Evolutionary conservation across 2,113 vertebrate genomes (phyloP), one percentile per base, ranked within the genome.

Genomic region (Rhinogobius similis): DNA sequence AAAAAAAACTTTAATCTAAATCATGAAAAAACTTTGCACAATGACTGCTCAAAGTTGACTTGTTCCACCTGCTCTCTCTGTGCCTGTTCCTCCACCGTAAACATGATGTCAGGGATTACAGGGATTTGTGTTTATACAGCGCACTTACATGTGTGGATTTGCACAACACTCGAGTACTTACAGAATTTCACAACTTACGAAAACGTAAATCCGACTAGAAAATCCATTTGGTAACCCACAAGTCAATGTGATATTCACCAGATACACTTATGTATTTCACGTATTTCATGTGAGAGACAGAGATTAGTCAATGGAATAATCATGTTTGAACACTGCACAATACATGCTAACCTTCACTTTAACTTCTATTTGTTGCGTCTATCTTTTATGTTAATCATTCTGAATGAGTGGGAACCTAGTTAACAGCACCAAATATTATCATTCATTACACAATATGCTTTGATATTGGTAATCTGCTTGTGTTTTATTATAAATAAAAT

Each of bases 91-190:
- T 72, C 56, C 13, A 23, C 62, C 71, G 67, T 72, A 58, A 78
- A 67, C 63, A 53, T 73, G 46, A 63, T 68, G 72, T 75, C 55
- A 43, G 74, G 69, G 74, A 73, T 81, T 43, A 77, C 58, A 59
- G 61, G 55, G 66, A 79, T 73, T 77, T 75, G 32, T 62, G 24
- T 39, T 72, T n/a, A 53, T 38, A 39, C 62, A 44, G 69, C 68
- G 41, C 62, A 75, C 66, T 38, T 73, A 43, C 73, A 67, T 65
- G 50, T 61, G 68, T 80, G 52, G 48, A 16, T 66, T 76, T 66
- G 66, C 58, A 50, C 56, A 48, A 58, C 70, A 67, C 58, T 38
- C 14, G 18, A 38, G 58, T 61, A 61, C 29, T 58, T 58, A 29
- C 26, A 58, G 24, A 58, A 18, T 58, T 58, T 58, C 55, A 58